Percentiles rank a stretch among this genome's conserved stretches.
Evolutionary conservation across 2,797 vertebrate genomes (phyloP).

Genomic region (Okamejei kenojei): DNA sequence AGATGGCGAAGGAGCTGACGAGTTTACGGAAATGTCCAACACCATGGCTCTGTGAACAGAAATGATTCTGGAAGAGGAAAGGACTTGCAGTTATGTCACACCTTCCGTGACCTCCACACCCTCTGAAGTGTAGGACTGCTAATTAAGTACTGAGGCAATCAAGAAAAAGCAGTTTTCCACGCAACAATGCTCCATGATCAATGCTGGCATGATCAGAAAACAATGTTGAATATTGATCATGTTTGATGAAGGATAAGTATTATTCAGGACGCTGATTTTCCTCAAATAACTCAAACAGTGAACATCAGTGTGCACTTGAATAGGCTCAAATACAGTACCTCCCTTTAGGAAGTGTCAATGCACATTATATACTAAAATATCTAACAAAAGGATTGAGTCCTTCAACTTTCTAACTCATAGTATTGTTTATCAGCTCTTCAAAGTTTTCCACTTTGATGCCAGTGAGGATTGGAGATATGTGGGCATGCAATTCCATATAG

Average conservation of each 20-base stretch:
- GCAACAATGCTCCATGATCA: neutral
- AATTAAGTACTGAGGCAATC: neutral
- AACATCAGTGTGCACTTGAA: neutral
- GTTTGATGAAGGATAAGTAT: neutral
- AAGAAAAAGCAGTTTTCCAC: neutral
- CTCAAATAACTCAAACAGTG: neutral
- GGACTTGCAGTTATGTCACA: too few relatives aligned
- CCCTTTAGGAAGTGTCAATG: neutral
- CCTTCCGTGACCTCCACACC: neutral
- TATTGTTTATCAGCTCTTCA: neutral
- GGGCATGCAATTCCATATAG: neutral
- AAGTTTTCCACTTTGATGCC: neutral
- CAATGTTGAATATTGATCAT: neutral
- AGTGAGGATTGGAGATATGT: neutral
- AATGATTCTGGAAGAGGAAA: neutral
- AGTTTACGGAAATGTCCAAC: neutral
- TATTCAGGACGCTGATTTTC: neutral
- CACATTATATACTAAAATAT: neutral
- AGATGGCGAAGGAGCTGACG: neutral
- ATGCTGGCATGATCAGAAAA: neutral
- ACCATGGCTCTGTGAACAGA: neutral
- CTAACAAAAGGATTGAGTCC: neutral
- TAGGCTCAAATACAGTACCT: neutral
- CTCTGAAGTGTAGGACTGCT: neutral
- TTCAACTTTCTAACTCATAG: neutral